Conservation (phyloP, 2,797 vertebrate genomes). For the Holocentrus rufus region DNA sequence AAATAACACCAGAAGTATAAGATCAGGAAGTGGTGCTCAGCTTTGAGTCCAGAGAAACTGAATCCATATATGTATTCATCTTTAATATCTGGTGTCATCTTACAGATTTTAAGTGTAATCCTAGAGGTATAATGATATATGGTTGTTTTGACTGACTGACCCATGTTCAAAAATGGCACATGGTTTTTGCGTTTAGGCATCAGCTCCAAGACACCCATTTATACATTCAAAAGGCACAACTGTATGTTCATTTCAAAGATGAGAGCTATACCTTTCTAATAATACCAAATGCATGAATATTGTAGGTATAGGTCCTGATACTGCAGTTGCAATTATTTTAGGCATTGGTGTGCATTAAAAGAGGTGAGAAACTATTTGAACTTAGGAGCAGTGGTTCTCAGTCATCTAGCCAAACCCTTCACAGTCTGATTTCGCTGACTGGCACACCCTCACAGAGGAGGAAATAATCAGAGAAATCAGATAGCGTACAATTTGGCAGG, state of each 20-base stretch:
- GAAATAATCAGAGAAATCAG: too few relatives aligned
- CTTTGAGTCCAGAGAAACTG: not conserved
- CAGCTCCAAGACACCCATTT: not conserved
- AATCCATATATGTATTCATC: not conserved
- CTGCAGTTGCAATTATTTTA: not conserved
- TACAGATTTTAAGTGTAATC: not conserved
- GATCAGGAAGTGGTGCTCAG: too few relatives aligned
- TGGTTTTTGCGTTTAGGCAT: too few relatives aligned
- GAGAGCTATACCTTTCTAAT: not conserved
- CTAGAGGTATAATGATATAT: not conserved
- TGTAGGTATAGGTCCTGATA: not conserved
- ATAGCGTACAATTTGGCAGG: too few relatives aligned
- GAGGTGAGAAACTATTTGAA: not conserved
- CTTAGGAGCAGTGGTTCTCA: slow-evolving; percentile 1
- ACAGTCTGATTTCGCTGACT: too few relatives aligned
- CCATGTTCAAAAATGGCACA: not conserved
- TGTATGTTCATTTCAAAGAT: not conserved
- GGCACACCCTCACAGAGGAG: too few relatives aligned
- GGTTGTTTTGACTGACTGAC: too few relatives aligned
- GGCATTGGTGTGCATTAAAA: not conserved
- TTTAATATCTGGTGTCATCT: not conserved
- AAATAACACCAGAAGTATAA: too few relatives aligned
- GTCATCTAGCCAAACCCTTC: not conserved
- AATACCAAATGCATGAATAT: not conserved
- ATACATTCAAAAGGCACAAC: not conserved